Base-by-base conservation (phyloP, 2,797 vertebrate genomes). In the Jordanella pulchra region DNA sequence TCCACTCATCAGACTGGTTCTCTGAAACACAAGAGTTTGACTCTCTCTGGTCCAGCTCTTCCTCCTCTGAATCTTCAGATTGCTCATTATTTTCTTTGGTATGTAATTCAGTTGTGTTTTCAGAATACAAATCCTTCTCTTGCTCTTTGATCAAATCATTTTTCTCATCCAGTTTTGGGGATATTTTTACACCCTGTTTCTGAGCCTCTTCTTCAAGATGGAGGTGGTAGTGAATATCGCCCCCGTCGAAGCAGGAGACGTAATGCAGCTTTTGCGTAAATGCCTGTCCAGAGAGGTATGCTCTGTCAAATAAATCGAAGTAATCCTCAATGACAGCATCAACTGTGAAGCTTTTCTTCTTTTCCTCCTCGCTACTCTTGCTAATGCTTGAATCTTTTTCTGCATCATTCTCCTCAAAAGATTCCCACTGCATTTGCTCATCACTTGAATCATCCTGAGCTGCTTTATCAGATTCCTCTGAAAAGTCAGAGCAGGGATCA, bases 191-290 rank as follows among this genome's bases (percentile, higher is more conserved):
- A 9, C 10, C 4, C 4, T 1, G 53, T 61, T 61, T 86, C 42
- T 85, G 72, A 1, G 65, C 68, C 55, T 84, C 55, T n/a, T 85
- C 69, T 47, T 91, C 78, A 50, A 76, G 53, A 65, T 85, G 65
- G 14, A 92, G 68, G 0, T 21, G 17, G 2, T 89, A 86, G 0
- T 92, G 80, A 56, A 94, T 69, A 27, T 93, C 93, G 17, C 93
- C 93, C 0, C 91, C 93, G 3, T 94, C 93, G 0, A 94, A 94
- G 75, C 92, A 93, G 25, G 93, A 94, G 69, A 91, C 82, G 71
- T 93, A 94, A 15, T 3, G 35, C 12, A 2, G 76, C 54, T 82
- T 90, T 42, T 85, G 84, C 6, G 69, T 27, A 39, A 83, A 89
- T 4, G n/a, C 13, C 3, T 73, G 72, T 50, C 79, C 72, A 0